These are phyloP conservation scores for Sebastes fasciatus DNA, from an alignment of 2,113 vertebrate genomes.

Conservation along the genomic window DNA sequence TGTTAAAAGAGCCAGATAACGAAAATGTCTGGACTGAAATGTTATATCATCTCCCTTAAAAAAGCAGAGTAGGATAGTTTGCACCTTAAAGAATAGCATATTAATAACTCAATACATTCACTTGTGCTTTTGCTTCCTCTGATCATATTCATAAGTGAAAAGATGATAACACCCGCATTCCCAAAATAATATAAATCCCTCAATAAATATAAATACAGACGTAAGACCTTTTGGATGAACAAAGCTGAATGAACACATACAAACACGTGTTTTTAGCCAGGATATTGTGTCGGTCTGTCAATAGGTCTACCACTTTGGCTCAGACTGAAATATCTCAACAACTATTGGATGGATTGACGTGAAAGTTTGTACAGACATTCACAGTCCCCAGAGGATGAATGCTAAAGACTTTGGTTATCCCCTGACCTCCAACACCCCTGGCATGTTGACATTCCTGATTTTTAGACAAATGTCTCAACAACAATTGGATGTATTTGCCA, in stretches of 20 bases:
- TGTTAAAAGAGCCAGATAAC: background rate
- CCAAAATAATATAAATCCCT: conserved; percentile 43
- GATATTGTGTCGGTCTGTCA: background rate
- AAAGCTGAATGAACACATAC: conserved; percentile 19
- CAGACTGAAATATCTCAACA: background rate
- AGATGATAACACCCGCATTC: conserved; percentile 7
- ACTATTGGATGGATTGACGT: background rate
- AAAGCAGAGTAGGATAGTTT: background rate
- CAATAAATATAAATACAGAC: conserved; percentile 54
- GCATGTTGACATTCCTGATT: background rate
- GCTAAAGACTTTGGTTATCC: background rate
- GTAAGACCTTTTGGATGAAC: conserved; percentile 28
- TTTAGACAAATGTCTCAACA: background rate
- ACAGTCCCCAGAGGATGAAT: background rate
- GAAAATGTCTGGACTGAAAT: background rate
- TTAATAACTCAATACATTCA: background rate
- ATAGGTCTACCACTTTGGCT: background rate
- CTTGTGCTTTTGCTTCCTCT: conserved; percentile 1
- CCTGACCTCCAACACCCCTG: background rate
- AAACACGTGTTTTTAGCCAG: background rate
- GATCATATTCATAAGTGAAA: conserved; percentile 13
- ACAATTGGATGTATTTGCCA: background rate
- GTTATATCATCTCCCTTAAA: background rate
- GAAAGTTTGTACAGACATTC: background rate
- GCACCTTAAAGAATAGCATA: background rate